Evolutionary conservation across 2,113 vertebrate genomes (phyloP), one percentile per base, ranked within the genome.

Genomic region (Daphoenositta chrysoptera): DNA sequence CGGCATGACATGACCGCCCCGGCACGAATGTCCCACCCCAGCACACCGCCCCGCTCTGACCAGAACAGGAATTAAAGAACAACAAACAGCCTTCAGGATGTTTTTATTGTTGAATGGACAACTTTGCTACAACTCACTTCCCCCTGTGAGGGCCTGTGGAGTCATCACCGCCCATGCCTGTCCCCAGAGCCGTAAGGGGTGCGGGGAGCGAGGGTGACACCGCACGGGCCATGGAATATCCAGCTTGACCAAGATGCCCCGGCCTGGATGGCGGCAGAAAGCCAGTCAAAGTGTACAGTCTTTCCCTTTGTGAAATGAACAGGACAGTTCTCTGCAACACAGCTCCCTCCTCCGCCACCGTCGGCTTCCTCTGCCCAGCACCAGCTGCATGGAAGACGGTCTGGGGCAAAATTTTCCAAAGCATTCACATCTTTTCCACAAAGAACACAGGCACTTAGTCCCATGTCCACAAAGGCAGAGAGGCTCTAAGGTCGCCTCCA

Each of bases 401-500:
- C 89, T 94, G 86, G 86, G 91, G 93, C 87, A 94, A 95, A 96
- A 91, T 84, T 93, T 93, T 94, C 92, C 51, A 91, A 89, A 94
- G 83, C 72, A 8, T 40, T 39, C n/a, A 4, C 14, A 9, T 39
- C 3, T 48, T 78, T 30, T 48, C 56, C 8, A 10, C 22, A 15
- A 69, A 58, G 44, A 79, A 33, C 0, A 0, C 47, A 81, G 58
- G 64, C 50, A 39, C 24, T n/a, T 33, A 54, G 51, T 3, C 72
- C 91, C 27, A 0, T 0, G 7, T 50, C 72, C 87, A 44, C 90
- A 82, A 54, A 75, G 65, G 66, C 65, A 24, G 26, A 1, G 0
- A 58, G 65, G 85, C 30, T 66, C 47, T 44, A 9, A 0, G 11
- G n/a, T 5, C 50, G 40, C 50, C 50, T n/a, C 15, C 8, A 0